Percentiles rank a stretch among this genome's conserved stretches.
These are phyloP conservation scores for Phenacoccus solenopsis DNA, from an alignment of 1,140 invertebrate species.

Conservation along the genomic window DNA sequence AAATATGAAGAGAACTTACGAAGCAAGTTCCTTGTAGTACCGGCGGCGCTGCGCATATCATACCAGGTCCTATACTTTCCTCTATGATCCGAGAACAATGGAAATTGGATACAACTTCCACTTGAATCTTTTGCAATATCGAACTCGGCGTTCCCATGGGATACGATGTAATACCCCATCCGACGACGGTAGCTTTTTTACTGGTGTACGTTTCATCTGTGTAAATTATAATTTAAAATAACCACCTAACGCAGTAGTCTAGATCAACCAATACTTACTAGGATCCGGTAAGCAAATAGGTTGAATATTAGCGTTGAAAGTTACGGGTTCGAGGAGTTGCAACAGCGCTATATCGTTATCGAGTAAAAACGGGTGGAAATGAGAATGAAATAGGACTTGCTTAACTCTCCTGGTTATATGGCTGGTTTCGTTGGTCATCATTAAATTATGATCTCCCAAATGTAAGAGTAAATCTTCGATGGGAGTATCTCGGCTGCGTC, in stretches of 20 bases:
- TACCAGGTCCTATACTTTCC: constrained; percentile 29
- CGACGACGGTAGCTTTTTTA: constrained; percentile 34
- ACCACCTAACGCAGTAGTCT: background rate
- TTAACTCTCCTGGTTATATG: constrained; percentile 30
- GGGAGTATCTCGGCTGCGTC: constrained; percentile 31
- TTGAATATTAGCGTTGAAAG: constrained; percentile 33
- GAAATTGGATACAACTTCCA: constrained; percentile 30
- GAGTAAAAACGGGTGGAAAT: constrained; percentile 31
- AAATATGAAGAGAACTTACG: constrained; percentile 28
- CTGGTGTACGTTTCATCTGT: constrained; percentile 31
- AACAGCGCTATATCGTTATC: constrained; percentile 46
- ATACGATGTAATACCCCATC: constrained; percentile 37
- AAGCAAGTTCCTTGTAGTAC: constrained; percentile 34
- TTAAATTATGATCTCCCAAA: constrained; percentile 33
- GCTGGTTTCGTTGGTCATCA: constrained; percentile 29
- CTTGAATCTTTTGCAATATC: constrained; percentile 30
- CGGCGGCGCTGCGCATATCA: constrained; percentile 33
- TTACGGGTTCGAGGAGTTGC: constrained; percentile 36
- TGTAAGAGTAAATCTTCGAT: constrained; percentile 28
- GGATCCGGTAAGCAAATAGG: constrained; percentile 41
- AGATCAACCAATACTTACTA: background rate
- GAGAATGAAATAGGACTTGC: constrained; percentile 32
- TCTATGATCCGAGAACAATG: constrained; percentile 30
- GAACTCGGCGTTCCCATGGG: constrained; percentile 32
- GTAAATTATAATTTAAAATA: constrained; percentile 15